Evolutionary conservation across 2,113 vertebrate genomes (phyloP), one percentile per base, ranked within the genome.

Genomic region (Orycteropus afer): DNA sequence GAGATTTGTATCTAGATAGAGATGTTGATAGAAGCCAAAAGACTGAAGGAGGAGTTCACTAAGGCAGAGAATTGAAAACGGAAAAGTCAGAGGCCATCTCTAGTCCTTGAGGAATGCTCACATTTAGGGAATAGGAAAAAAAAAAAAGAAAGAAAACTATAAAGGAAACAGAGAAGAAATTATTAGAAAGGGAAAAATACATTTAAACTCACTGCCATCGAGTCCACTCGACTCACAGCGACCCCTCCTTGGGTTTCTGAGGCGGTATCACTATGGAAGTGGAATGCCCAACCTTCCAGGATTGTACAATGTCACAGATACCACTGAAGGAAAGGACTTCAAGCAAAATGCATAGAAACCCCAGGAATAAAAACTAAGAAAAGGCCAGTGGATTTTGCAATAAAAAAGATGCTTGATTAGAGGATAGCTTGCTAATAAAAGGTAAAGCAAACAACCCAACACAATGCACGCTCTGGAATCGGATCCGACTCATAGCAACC

Each of bases 361-460:
- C 29, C 51, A 47, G 86, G 22, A 7, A 57, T 57, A 37, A 51
- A 25, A 88, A 78, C 55, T 71, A 14, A 86, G n/a, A 25, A 89
- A 90, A 57, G 45, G 2, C 63, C 65, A 49, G 18, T 20, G 3
- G 45, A n/a, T 86, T 88, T 93, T 71, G 0, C 59, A 65, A 93
- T 65, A 17, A 7, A 85, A 83, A 63, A 94, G 7, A 84, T 25
- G 13, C 9, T 2, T 77, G n/a, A 67, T 47, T 92, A 78, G 57
- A 23, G 95, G 34, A 49, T 5, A 82, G 34, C 40, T 90, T 73
- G 65, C 18, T 95, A 89, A 83, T 89, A 67, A 92, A 53, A 77
- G 5, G n/a, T 74, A n/a, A n/a, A n/a, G n/a, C n/a, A n/a, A n/a
- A n/a, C n/a, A n/a, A n/a, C n/a, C n/a, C n/a, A n/a, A n/a, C n/a